Conservation (phyloP, 2,113 vertebrate genomes). For the Suricata suricatta region DNA sequence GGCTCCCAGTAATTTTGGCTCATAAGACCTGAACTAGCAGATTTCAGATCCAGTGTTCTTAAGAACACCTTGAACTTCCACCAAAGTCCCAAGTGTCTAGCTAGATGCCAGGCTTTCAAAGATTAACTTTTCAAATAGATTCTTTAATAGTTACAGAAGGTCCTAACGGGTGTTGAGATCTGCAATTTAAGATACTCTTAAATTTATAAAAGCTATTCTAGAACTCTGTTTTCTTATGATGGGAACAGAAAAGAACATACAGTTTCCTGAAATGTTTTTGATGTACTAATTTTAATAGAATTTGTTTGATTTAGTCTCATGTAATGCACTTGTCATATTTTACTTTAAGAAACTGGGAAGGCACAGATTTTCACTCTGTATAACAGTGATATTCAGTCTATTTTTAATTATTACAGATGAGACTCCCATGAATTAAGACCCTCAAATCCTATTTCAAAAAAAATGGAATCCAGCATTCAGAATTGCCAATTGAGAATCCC, state of each 20-base stretch:
- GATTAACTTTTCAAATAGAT: slow-evolving; percentile 24
- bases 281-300: background rate
- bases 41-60: background rate
- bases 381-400: background rate
- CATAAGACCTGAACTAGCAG: background rate
- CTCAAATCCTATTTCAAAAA: background rate
- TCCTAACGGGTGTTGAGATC: background rate
- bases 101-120: background rate
- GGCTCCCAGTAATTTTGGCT: background rate
- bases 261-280: background rate
- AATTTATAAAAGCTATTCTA: slow-evolving; percentile 13
- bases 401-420: background rate
- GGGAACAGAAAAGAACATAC: background rate
- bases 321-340: background rate
- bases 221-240: background rate
- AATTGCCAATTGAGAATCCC: background rate
- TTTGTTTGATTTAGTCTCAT: background rate
- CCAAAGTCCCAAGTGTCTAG: background rate
- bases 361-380: background rate
- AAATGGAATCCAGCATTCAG: background rate
- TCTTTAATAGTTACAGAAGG: slow-evolving; percentile 23
- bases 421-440: background rate
- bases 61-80: background rate
- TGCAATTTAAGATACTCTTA: slow-evolving; percentile 10
- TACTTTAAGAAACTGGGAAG: background rate